A percentile compares a stretch with the other conserved stretches of the same genome.
These are phyloP conservation scores for Dermatophagoides farinae DNA, from an alignment of 1,140 invertebrate genomes.

Conservation along the genomic window DNA sequence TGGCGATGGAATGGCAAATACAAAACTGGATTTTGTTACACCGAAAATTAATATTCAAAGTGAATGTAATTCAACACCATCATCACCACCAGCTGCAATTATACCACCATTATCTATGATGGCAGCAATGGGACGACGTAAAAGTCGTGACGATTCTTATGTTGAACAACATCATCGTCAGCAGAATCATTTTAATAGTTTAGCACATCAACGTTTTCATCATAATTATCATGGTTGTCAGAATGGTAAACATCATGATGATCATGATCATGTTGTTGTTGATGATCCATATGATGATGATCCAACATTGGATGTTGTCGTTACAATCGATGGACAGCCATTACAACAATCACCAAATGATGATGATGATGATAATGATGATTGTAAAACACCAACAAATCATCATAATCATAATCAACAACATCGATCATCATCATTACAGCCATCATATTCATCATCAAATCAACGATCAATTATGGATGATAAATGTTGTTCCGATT, in stretches of 20 bases:
- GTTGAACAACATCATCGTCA: neutral
- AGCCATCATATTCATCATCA: too few relatives aligned
- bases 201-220: conserved; percentile 3
- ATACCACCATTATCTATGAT: neutral
- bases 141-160: neutral
- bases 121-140: neutral
- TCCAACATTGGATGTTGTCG: neutral
- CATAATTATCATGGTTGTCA: neutral
- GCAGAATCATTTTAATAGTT: conserved; percentile 1
- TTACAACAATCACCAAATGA: neutral
- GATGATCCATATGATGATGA: neutral
- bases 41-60: conserved; percentile 1
- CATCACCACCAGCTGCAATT: neutral
- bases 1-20: too few relatives aligned
- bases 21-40: too few relatives aligned
- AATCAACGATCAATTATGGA: neutral
- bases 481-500: neutral
- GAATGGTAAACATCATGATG: neutral
- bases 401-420: neutral
- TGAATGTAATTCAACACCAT: conserved; percentile 5
- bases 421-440: neutral
- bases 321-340: neutral
- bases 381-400: neutral
- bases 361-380: neutral
- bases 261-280: neutral